Conservation (phyloP, 2,113 vertebrate genomes). For the Balaeniceps rex region DNA sequence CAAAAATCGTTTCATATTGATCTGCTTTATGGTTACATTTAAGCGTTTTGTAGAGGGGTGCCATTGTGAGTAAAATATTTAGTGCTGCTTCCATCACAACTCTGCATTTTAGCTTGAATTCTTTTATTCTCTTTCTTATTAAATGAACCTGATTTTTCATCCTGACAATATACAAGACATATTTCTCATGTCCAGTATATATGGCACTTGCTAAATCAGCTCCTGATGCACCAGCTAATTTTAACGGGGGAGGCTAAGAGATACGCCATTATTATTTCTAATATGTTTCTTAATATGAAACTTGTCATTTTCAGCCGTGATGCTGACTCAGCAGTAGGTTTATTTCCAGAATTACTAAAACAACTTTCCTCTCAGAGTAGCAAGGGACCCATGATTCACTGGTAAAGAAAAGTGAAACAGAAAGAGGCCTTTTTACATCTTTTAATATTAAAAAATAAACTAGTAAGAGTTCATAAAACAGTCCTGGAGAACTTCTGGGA, state of each 20-base stretch:
- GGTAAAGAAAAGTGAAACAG: slow-evolving; percentile 35
- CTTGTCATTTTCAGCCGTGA: slow-evolving; percentile 21
- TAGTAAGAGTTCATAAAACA: slow-evolving; percentile 29
- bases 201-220: slow-evolving; percentile 14
- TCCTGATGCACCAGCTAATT: neutral
- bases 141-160: neutral
- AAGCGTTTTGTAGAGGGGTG: neutral
- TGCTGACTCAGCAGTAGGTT: slow-evolving; percentile 71
- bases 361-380: slow-evolving; percentile 62
- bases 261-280: slow-evolving; percentile 44
- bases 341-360: slow-evolving; percentile 73
- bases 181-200: neutral
- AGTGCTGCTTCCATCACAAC: neutral
- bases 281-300: slow-evolving; percentile 36
- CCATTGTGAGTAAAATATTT: neutral
- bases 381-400: slow-evolving; percentile 59
- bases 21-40: neutral
- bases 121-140: neutral
- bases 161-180: neutral
- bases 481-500: neutral
- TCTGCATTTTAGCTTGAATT: neutral
- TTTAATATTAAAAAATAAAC: slow-evolving; percentile 62
- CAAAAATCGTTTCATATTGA: neutral
- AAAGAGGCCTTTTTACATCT: slow-evolving; percentile 52
- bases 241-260: neutral